A percentile compares a stretch with the other conserved stretches of the same genome.
Evolutionary conservation across 2,888 invertebrate genomes (phyloP).

Genomic region (Agriopis leucophaearia): DNA sequence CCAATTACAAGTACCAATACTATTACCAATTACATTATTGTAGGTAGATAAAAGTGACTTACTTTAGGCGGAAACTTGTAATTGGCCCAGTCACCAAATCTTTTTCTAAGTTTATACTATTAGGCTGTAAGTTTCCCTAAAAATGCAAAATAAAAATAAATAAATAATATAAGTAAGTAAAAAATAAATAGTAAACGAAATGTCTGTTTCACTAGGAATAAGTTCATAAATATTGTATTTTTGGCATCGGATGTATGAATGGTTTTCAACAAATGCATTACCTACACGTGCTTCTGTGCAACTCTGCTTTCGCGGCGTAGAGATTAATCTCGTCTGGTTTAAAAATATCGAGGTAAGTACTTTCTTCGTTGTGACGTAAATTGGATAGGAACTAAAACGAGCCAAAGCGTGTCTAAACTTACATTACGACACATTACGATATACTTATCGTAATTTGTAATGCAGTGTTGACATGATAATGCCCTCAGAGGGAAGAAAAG

Average conservation of each 20-base stretch:
- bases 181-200: no score
- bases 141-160: no score
- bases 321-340: background rate
- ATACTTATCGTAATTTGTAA: background rate
- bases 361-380: slow-evolving; percentile 21
- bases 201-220: no score
- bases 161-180: no score
- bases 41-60: no score
- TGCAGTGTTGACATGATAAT: slow-evolving; percentile 21
- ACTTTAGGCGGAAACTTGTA: no score
- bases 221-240: background rate
- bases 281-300: background rate
- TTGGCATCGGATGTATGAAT: background rate
- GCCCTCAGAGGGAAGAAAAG: slow-evolving; percentile 19
- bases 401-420: slow-evolving; percentile 9
- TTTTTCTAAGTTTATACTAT: no score
- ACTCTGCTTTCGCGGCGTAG: background rate
- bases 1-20: no score
- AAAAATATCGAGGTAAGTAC: slow-evolving; percentile 3
- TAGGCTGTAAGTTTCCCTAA: no score
- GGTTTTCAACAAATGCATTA: slow-evolving; percentile 1
- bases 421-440: slow-evolving; percentile 17
- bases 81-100: no score
- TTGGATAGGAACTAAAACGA: background rate
- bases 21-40: no score